Conservation (phyloP, 2,888 invertebrate genomes). For the Ormyrus nitidulus region DNA sequence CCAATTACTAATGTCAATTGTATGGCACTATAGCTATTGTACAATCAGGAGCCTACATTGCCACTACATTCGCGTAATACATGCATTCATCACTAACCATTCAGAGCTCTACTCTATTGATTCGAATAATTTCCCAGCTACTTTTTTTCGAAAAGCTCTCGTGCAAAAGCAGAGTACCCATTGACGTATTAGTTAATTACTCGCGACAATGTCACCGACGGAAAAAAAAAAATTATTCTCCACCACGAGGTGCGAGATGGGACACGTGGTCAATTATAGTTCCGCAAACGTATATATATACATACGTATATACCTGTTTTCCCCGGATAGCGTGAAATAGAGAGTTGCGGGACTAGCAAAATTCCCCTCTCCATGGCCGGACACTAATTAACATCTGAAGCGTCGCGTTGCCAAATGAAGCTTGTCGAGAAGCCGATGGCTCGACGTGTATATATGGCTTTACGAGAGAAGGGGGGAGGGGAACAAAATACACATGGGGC, state of each 20-base stretch:
- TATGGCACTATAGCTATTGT: not conserved
- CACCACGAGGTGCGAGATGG: no score
- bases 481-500: constrained; percentile 13
- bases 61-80: no score
- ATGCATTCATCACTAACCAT: no score
- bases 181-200: no score
- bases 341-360: not conserved
- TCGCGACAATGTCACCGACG: no score
- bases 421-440: constrained; percentile 34
- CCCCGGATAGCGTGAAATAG: not conserved
- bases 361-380: not conserved
- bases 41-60: no score
- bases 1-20: not conserved
- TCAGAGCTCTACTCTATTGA: no score
- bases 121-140: no score
- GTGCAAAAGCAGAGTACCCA: no score
- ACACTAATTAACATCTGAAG: constrained; percentile 43
- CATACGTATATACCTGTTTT: not conserved
- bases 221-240: no score
- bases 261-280: no score
- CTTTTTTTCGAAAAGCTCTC: no score
- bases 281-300: not conserved
- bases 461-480: not conserved
- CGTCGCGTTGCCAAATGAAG: constrained; percentile 44
- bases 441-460: not conserved